Base-by-base conservation (phyloP, 2,888 invertebrate species). In the Gymnoscelis rufifasciata region DNA sequence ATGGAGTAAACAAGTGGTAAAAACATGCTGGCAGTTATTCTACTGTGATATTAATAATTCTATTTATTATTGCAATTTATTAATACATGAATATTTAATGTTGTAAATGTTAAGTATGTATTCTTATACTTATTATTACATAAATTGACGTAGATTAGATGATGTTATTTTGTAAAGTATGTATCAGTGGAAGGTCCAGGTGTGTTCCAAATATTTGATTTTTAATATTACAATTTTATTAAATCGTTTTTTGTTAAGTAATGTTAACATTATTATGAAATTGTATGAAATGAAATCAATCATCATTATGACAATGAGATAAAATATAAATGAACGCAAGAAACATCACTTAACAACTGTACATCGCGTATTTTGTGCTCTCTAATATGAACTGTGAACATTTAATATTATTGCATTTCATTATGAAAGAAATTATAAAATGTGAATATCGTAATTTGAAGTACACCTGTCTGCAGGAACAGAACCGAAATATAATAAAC, bases 31-130 rank as follows among this genome's bases (percentile, higher is more conserved):
- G 76, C 86, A 82, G 83, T 81, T 81, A 69, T 64, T 78, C 84
- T 87, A 81, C 78, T 88, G 88, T 88, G 88, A 87, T 88, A 86
- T 87, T 86, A 70, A 86, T 84, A 83, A 83, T 83, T 79, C 62
- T 83, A 83, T 87, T 84, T 84, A 83, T 83, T 78, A 76, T 74
- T 77, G 77, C 74, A 78, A 78, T 77, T n/a, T 83, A 82, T 83
- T 82, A 81, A 76, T 78, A 71, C 62, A 75, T 74, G 54, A 39
- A 38, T 38, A 35, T 45, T 27, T 54, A 47, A 54, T 33, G 33
- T 46, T 54, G 43, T 42, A 45, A 47, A 48, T 54, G 51, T 43
- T 43, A 39, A 33, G 13, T 40, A 40, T 31, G 23, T 13, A 29
- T n/a, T 27, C 14, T 33, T 14, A 6, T 33, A n/a, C n/a, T n/a